Percentiles rank a stretch among this genome's conserved stretches.
Evolutionary conservation across 2,888 invertebrate species (phyloP).

Genomic region (Neocrepidodera transversa): DNA sequence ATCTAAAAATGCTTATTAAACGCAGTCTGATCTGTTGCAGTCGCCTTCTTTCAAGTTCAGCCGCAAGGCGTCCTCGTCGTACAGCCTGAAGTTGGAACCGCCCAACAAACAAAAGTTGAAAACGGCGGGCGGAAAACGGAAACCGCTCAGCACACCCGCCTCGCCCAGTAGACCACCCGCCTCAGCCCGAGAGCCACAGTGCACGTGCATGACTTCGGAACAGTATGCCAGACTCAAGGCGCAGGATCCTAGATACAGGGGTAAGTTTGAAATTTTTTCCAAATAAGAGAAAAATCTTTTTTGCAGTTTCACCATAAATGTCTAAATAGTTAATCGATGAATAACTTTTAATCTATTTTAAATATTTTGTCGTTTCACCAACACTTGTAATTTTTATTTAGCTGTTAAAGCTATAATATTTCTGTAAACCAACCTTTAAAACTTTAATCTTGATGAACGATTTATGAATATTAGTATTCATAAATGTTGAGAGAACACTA

Average conservation of each 20-base stretch:
- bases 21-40: constrained; percentile 77
- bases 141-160: constrained; percentile 79
- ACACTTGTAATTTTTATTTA: no score
- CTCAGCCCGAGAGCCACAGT: constrained; percentile 81
- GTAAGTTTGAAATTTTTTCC: no score
- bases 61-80: constrained; percentile 95
- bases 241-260: constrained; percentile 83
- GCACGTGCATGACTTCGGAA: constrained; percentile 95
- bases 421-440: no score
- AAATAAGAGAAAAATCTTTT: no score
- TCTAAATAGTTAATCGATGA: no score
- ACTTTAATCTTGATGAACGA: no score
- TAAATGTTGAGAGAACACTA: no score
- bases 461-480: no score
- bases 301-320: no score
- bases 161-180: constrained; percentile 76
- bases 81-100: constrained; percentile 93
- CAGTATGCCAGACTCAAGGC: constrained; percentile 86
- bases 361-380: no score
- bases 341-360: no score
- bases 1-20: constrained; percentile 56
- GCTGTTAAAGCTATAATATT: no score
- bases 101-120: constrained; percentile 87
- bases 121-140: constrained; percentile 80
- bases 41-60: constrained; percentile 98